Percentiles rank a stretch among this genome's conserved stretches.
Evolutionary conservation across 2,888 invertebrate species (phyloP).

Genomic region (Acheta domesticus): DNA sequence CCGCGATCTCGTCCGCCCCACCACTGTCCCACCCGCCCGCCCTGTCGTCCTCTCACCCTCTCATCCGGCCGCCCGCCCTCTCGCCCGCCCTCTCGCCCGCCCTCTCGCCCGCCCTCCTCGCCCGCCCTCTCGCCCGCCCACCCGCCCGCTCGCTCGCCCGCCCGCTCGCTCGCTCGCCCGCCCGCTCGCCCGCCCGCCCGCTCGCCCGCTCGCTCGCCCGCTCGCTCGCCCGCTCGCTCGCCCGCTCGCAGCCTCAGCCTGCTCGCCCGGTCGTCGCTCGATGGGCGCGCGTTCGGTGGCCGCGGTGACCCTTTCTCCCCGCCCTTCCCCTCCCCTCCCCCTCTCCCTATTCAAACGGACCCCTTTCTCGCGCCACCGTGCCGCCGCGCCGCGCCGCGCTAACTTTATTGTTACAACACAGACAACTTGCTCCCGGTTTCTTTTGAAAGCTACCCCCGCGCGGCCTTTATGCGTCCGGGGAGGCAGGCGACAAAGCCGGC

Average conservation of each 20-base stretch:
- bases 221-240: neutral
- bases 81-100: neutral
- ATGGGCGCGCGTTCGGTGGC: too few species aligned
- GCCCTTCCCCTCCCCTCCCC: neutral
- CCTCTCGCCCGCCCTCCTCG: neutral
- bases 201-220: neutral
- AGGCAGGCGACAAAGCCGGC: neutral
- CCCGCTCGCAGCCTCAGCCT: neutral
- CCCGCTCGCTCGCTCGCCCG: neutral
- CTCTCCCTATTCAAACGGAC: neutral
- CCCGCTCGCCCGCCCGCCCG: neutral
- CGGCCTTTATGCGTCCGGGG: neutral
- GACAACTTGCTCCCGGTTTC: neutral
- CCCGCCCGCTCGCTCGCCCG: neutral
- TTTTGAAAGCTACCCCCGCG: neutral
- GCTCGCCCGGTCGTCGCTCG: too few species aligned
- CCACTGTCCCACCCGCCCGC: neutral
- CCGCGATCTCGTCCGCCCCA: neutral
- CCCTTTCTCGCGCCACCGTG: neutral
- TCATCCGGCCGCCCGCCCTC: neutral
- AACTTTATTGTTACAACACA: constrained; percentile 18
- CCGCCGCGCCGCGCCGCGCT: neutral
- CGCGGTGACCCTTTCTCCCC: neutral
- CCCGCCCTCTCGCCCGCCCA: neutral
- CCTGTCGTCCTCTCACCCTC: neutral